A percentile compares a stretch with the other conserved stretches of the same genome.
Conservation (phyloP, 2,113 vertebrate species). For the Corydoras maculifer region DNA sequence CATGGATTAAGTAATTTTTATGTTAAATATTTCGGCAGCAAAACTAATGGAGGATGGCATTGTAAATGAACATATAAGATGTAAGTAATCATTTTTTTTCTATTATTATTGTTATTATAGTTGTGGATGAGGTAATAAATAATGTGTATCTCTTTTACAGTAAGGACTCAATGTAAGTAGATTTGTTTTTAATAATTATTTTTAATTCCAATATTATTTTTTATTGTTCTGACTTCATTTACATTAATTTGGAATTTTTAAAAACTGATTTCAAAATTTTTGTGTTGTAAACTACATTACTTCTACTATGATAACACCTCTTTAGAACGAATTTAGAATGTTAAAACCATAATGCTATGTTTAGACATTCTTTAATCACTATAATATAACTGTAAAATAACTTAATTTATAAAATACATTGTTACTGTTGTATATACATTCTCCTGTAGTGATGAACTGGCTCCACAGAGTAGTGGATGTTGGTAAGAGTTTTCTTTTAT, state of each 20-base stretch:
- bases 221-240: no score
- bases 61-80: slow-evolving; percentile 7
- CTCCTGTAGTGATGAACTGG: slow-evolving; percentile 44
- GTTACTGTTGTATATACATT: background rate
- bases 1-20: background rate
- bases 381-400: no score
- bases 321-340: no score
- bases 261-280: no score
- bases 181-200: background rate
- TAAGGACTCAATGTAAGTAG: slow-evolving; percentile 38
- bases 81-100: slow-evolving; percentile 1
- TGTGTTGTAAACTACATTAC: no score
- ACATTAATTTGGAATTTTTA: no score
- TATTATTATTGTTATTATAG: background rate
- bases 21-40: background rate
- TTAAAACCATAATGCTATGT: no score
- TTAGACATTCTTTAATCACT: no score
- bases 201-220: background rate
- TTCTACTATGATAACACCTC: no score
- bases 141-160: slow-evolving; percentile 17
- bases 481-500: slow-evolving; percentile 26
- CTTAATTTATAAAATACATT: no score
- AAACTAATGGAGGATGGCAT: slow-evolving; percentile 23
- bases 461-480: slow-evolving; percentile 42
- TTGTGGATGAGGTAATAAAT: background rate